Evolutionary conservation across 2,113 vertebrate species (phyloP), one percentile per base, ranked within the genome.

Genomic region (Cacatua alba): DNA sequence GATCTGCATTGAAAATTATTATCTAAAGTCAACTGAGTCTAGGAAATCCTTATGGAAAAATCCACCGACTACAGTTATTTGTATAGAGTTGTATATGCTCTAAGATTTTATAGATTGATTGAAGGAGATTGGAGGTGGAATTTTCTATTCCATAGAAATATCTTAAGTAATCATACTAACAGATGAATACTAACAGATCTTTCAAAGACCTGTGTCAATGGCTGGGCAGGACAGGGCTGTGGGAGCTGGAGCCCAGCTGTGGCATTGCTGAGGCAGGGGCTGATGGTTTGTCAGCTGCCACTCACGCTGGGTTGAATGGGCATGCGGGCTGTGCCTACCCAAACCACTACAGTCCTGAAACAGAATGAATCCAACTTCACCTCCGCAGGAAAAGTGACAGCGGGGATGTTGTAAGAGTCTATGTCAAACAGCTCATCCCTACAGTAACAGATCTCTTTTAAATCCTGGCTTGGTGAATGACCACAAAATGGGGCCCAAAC

Each of bases 231-330:
- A 18, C 19, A 69, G 39, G 17, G 20, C 24, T 43, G 17, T 31
- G 31, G 21, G 11, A n/a, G 17, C 26, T 59, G 69, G 24, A 75
- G 14, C 17, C 55, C 29, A 71, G 6, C 18, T 59, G 90, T 0
- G 1, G 16, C 0, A 1, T 19, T 1, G 0, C 24, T 46, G 43
- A 24, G 14, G 14, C 26, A 35, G n/a, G 52, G 9, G 14, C 33
- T 80, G 35, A 29, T 4, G 8, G 9, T 79, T 59, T 86, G 7
- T 29, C 37, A 31, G 21, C 55, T 51, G 13, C 57, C 31, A 25
- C 15, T 77, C 2, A 0, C 10, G 18, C 6, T 1, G 6, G 13
- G 16, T 11, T 39, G 46, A 23, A 11, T 6, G 43, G 11, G 11
- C 13, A 23, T 3, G 2, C 12, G 14, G 35, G 12, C 51, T 67